Evolutionary conservation across 2,113 vertebrate species (phyloP).

Genomic region (Axis porcinus): DNA sequence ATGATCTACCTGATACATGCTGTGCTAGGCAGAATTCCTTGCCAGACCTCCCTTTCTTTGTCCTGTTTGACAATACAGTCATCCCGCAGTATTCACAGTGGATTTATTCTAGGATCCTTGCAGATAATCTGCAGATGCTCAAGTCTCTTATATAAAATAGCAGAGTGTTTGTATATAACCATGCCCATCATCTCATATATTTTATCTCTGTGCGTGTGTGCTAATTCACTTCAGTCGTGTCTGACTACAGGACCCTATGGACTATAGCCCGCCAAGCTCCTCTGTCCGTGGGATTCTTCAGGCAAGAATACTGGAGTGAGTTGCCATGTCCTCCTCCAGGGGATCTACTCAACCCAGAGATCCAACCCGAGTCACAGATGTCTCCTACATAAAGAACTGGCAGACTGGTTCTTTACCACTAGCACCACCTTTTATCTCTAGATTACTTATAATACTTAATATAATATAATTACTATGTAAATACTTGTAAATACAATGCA

Average conservation of each 20-base stretch:
- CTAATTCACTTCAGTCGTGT: not conserved
- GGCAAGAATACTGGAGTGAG: not conserved
- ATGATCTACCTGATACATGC: not conserved
- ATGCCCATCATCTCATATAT: not conserved
- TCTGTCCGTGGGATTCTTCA: not conserved
- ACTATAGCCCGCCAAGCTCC: not conserved
- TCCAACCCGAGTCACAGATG: not conserved
- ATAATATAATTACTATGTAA: not conserved
- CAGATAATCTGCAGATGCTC: not conserved
- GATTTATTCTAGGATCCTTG: not conserved
- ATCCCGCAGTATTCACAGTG: accelerated
- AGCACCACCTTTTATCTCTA: not conserved
- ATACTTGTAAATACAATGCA: not conserved
- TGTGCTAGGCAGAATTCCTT: not conserved
- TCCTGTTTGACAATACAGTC: not conserved
- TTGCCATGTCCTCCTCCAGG: not conserved
- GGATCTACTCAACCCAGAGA: not conserved
- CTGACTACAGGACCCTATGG: not conserved
- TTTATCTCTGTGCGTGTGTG: not conserved
- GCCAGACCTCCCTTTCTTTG: not conserved
- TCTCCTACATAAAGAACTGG: not conserved
- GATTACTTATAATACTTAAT: not conserved
- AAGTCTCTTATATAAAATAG: not conserved
- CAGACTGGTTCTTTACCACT: not conserved
- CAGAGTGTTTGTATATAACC: not conserved